phyloP scores from a whole-genome alignment of 2,888 invertebrate genomes.

The Lasioglossum figueresi region DNA sequence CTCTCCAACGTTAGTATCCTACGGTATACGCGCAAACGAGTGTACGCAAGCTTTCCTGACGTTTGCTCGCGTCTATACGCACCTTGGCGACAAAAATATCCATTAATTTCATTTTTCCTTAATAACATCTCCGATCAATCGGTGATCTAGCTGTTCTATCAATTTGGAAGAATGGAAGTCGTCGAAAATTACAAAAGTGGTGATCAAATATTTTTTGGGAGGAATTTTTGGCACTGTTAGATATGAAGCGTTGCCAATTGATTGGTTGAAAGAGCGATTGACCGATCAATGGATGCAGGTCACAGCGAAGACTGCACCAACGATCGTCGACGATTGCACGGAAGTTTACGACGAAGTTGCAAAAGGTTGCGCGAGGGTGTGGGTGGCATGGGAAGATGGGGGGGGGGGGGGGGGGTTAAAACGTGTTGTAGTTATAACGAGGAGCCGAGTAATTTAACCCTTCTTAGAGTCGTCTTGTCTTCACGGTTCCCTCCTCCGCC shows the following conservation, averaged over 20 bases:
- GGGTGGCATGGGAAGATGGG: slow-evolving; percentile 7
- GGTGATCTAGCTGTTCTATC: neutral
- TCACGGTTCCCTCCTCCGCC: slow-evolving; percentile 61
- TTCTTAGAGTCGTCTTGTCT: slow-evolving; percentile 78
- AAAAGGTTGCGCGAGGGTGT: slow-evolving; percentile 16
- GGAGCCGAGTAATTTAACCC: slow-evolving; percentile 78
- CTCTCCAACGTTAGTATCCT: slow-evolving; percentile 53
- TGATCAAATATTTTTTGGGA: neutral
- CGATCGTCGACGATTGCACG: slow-evolving; percentile 54
- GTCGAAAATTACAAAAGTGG: too few relatives aligned
- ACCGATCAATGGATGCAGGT: slow-evolving; percentile 19
- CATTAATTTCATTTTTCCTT: neutral
- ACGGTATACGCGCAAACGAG: slow-evolving; percentile 56
- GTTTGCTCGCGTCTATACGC: slow-evolving; percentile 57
- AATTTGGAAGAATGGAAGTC: neutral
- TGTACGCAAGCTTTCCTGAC: slow-evolving; percentile 52
- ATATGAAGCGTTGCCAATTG: too few relatives aligned
- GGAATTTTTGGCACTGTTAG: neutral
- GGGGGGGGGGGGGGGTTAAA: slow-evolving; percentile 31
- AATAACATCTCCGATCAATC: neutral
- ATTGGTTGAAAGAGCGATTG: neutral
- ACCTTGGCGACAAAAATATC: slow-evolving; percentile 57
- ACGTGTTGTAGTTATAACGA: slow-evolving; percentile 75
- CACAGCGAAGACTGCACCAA: slow-evolving; percentile 30
- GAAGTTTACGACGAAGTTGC: slow-evolving; percentile 58